These are phyloP conservation scores for Eumeta japonica DNA, from an alignment of 1,140 invertebrate genomes.

Conservation along the genomic window DNA sequence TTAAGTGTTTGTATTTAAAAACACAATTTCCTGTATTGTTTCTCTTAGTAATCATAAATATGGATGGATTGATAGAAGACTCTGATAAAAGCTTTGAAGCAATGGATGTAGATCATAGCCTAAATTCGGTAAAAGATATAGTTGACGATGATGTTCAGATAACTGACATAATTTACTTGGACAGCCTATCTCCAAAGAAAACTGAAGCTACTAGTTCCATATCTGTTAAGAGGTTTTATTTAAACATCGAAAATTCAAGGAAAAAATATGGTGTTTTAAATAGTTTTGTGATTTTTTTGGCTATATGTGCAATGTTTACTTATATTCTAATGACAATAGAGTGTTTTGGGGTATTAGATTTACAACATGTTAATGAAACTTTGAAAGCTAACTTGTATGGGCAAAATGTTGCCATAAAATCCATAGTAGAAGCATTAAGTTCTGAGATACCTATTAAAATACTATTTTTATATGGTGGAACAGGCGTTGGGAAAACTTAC, in stretches of 20 bases:
- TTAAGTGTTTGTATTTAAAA: no score
- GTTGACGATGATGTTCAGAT: constrained; percentile 2
- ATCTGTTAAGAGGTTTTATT: no score
- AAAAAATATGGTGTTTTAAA: no score
- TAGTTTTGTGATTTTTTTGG: constrained; percentile 4
- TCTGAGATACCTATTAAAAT: constrained; percentile 25
- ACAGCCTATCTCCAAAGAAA: no score
- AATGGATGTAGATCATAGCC: constrained; percentile 45
- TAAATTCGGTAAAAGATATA: constrained; percentile 27
- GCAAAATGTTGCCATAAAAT: constrained; percentile 27
- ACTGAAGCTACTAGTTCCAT: no score
- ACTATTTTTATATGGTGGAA: constrained; percentile 39
- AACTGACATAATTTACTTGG: not conserved
- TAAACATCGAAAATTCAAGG: no score
- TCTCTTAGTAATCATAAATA: no score
- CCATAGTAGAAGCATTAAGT: constrained; percentile 26
- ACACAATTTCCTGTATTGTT: no score
- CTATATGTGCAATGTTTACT: constrained; percentile 19
- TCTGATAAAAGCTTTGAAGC: constrained; percentile 41
- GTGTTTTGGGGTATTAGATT: constrained; percentile 27
- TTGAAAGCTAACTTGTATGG: constrained; percentile 32
- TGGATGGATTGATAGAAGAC: no score
- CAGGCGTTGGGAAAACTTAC: constrained; percentile 47
- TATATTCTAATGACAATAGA: constrained; percentile 25
- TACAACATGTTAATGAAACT: constrained; percentile 16